These are phyloP conservation scores for Diadegma fenestrale DNA, from an alignment of 2,888 invertebrate species.

Conservation along the genomic window DNA sequence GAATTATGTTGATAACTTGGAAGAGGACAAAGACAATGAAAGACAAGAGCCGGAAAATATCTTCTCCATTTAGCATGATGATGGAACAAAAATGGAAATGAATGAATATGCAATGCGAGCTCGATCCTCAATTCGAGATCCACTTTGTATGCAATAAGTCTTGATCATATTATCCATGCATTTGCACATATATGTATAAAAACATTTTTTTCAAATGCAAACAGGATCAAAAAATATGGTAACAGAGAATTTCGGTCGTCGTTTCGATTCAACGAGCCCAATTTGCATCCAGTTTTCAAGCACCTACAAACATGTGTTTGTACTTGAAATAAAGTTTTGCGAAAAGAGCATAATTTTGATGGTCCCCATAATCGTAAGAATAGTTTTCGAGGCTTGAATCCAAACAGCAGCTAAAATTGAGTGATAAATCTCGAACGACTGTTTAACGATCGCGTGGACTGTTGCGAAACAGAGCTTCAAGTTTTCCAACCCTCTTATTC, in stretches of 20 bases:
- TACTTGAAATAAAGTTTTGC: background rate
- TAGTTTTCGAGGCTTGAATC: constrained; percentile 31
- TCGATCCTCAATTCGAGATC: constrained; percentile 44
- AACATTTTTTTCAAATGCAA: background rate
- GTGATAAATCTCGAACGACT: constrained; percentile 47
- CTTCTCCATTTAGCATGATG: constrained; percentile 14
- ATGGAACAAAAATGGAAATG: constrained; percentile 35
- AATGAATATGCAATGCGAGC: constrained; percentile 56
- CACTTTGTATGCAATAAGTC: constrained; percentile 33
- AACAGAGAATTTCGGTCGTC: constrained; percentile 21
- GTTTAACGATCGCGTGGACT: constrained; percentile 41
- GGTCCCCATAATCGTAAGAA: constrained; percentile 3
- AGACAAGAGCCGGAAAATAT: constrained; percentile 1
- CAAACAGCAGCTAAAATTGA: constrained; percentile 33
- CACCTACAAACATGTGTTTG: background rate
- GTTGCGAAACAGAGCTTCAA: constrained; percentile 8
- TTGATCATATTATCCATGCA: background rate
- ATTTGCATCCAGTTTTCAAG: background rate
- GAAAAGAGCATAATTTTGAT: background rate
- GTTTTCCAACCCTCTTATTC: constrained; percentile 14
- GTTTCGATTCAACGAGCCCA: background rate
- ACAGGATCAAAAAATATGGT: background rate
- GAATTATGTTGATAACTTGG: constrained; percentile 59
- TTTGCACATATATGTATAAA: background rate
- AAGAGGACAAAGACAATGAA: background rate